These are phyloP conservation scores for Trichogramma evanescens DNA, from an alignment of 2,888 invertebrate genomes.

Conservation along the genomic window DNA sequence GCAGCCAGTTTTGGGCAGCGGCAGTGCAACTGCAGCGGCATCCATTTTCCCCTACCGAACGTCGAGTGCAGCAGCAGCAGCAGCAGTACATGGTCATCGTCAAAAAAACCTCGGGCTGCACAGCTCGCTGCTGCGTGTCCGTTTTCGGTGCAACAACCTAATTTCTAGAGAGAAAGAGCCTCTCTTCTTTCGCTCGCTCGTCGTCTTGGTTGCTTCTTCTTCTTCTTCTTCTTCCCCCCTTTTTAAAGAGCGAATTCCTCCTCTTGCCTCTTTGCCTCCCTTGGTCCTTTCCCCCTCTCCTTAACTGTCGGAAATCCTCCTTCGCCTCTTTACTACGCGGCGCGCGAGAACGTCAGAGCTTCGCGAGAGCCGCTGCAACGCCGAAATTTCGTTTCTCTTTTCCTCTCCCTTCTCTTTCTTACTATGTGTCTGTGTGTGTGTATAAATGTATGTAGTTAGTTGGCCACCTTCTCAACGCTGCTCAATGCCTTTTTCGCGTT, in stretches of 20 bases:
- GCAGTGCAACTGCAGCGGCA: too few species aligned
- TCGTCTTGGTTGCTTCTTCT: conserved; percentile 22
- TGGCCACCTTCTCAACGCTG: neutral
- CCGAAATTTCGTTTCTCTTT: neutral
- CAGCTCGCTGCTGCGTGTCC: conserved; percentile 30
- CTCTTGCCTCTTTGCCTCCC: neutral
- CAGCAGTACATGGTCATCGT: conserved; percentile 43
- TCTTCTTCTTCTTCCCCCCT: conserved; percentile 26
- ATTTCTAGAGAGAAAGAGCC: conserved; percentile 44
- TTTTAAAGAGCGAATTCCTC: conserved; percentile 29
- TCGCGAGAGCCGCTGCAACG: too few species aligned
- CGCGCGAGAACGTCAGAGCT: too few species aligned
- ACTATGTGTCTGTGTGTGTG: too few species aligned
- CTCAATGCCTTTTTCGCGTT: conserved; percentile 3
- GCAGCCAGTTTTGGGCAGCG: too few species aligned
- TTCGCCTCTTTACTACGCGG: neutral
- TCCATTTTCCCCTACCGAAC: too few species aligned
- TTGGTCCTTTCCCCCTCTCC: neutral
- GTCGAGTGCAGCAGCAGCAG: too few species aligned
- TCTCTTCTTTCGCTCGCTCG: conserved; percentile 23
- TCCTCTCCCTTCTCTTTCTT: neutral
- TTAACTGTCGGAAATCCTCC: too few species aligned
- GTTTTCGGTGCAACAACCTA: conserved; percentile 46
- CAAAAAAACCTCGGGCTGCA: conserved; percentile 21
- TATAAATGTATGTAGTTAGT: too few species aligned